Evolutionary conservation across 2,113 vertebrate genomes (phyloP), one percentile per base, ranked within the genome.

Genomic region (Toxotes chatareus): DNA sequence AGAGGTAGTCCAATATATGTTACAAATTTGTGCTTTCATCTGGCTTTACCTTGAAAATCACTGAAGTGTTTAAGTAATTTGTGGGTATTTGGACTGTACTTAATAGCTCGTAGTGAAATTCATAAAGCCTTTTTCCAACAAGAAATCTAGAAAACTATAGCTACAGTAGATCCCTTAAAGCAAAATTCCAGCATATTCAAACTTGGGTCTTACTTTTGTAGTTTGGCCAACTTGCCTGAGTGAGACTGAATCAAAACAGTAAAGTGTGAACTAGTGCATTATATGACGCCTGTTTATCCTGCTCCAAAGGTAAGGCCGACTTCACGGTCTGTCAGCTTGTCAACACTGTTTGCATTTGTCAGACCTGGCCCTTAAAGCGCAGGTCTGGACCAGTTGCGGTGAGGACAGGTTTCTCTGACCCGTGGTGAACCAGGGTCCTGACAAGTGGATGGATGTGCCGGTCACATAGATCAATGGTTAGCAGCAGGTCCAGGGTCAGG

Each of bases 401-500:
- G 17, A n/a, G 42, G 21, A 40, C 76, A 1, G 74, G 56, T 51
- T 65, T 23, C 61, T 55, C 34, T 83, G 82, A 80, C 82, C 76
- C 9, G 23, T 61, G 60, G 17, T 32, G 71, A 69, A 47, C 32
- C 59, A 9, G 68, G 0, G 13, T 11, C 59, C 55, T 71, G 81
- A 74, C 79, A 76, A 63, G 51, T 64, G 60, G 65, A 66, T 61
- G 31, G 65, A 79, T 82, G 68, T 46, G 19, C 57, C n/a, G 46
- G 40, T 81, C 21, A 5, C 65, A 71, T 42, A 85, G 76, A 32
- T 84, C 49, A 85, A 62, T 49, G 61, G 56, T 74, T 82, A 79
- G 73, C 63, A 73, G 82, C 79, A 82, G 74, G 73, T 82, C 68
- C 65, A 49, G 78, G 82, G 76, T 89, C 71, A 80, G 73, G 40